These are phyloP conservation scores for Galendromus occidentalis DNA, from an alignment of 1,140 invertebrate species.

Conservation along the genomic window DNA sequence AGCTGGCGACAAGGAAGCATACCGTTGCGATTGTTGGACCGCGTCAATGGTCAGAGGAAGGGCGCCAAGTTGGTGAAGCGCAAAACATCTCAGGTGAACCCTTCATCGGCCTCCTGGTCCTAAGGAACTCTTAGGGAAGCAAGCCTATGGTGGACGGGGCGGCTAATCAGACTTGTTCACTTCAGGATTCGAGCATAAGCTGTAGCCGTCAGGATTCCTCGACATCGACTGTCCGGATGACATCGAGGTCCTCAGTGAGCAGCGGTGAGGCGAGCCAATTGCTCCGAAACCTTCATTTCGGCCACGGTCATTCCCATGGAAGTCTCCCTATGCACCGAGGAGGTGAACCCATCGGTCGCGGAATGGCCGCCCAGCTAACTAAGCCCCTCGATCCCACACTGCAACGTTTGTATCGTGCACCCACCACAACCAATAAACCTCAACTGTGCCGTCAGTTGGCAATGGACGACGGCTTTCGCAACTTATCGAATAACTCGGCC, in stretches of 20 bases:
- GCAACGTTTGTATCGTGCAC: neutral
- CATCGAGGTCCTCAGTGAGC: constrained; percentile 20
- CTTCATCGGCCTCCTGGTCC: neutral
- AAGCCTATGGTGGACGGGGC: neutral
- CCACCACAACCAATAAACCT: constrained; percentile 15
- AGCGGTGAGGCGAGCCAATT: constrained; percentile 16
- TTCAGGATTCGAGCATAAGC: constrained; percentile 19
- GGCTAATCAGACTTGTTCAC: neutral
- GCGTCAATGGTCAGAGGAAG: constrained; percentile 37
- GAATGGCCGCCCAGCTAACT: neutral
- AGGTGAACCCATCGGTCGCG: neutral
- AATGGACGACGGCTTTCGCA: constrained; percentile 15
- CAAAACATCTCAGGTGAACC: constrained; percentile 52
- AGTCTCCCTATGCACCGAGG: too few relatives aligned
- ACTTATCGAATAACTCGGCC: too few relatives aligned
- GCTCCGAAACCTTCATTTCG: neutral
- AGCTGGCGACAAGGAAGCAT: constrained; percentile 45
- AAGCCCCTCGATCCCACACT: neutral
- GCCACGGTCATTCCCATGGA: neutral
- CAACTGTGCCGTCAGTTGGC: constrained; percentile 18
- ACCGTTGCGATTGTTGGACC: constrained; percentile 33
- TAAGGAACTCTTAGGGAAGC: neutral
- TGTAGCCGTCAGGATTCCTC: constrained; percentile 21
- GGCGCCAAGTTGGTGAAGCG: constrained; percentile 67
- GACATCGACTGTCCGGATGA: constrained; percentile 19